These are phyloP conservation scores for Malaclemys terrapin DNA, from an alignment of 2,113 vertebrate genomes.

Conservation along the genomic window DNA sequence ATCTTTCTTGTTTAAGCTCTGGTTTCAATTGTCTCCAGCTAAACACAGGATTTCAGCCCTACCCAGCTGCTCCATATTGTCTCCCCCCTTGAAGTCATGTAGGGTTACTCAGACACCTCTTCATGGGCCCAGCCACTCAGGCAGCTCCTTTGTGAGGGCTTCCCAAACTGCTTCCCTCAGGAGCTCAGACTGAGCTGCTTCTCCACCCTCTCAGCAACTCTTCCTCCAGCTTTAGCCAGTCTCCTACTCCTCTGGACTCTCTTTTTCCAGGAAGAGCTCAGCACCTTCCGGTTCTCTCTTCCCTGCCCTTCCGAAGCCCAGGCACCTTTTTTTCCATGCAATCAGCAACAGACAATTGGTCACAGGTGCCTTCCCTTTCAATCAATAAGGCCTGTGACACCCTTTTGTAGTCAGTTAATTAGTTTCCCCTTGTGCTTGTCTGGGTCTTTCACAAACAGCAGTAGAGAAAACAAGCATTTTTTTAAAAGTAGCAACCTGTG, in stretches of 20 bases:
- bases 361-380: neutral
- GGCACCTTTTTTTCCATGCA: neutral
- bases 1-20: neutral
- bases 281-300: neutral
- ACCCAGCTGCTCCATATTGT: neutral
- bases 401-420: too few species aligned
- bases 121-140: neutral
- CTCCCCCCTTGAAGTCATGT: neutral
- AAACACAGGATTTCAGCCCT: neutral
- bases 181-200: neutral
- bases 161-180: neutral
- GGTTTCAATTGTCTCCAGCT: neutral
- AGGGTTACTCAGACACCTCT: neutral
- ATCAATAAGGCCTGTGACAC: too few species aligned
- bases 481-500: neutral
- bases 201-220: neutral
- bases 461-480: neutral
- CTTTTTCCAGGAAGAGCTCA: neutral
- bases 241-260: neutral
- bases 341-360: neutral
- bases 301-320: neutral
- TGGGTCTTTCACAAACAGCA: neutral
- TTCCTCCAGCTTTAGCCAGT: neutral
- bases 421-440: neutral
- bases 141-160: too few species aligned